These are phyloP conservation scores for Prunella fulvescens DNA, from an alignment of 2,113 vertebrate species.

Conservation along the genomic window DNA sequence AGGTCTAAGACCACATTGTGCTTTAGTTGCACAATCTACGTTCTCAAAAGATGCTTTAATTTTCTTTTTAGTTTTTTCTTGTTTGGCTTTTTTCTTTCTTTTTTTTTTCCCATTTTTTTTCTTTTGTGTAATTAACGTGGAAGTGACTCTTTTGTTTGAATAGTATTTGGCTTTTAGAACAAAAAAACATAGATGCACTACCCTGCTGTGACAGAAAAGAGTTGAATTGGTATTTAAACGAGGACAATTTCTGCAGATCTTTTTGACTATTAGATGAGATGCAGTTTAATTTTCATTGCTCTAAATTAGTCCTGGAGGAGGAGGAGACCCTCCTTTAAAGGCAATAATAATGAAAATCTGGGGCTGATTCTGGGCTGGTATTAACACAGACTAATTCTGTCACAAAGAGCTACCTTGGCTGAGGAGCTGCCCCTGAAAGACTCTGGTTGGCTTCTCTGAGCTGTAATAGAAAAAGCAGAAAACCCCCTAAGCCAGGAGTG, in stretches of 20 bases:
- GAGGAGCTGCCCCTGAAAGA: background rate
- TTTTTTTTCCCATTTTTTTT: background rate
- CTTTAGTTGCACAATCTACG: background rate
- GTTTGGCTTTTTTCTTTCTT: background rate
- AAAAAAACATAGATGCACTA: slow-evolving; percentile 2
- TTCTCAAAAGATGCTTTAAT: slow-evolving; percentile 28
- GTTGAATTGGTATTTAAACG: slow-evolving; percentile 33
- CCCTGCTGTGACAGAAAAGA: slow-evolving; percentile 56
- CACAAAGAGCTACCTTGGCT: background rate
- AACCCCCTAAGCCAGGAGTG: background rate
- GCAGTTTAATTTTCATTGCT: slow-evolving; percentile 56
- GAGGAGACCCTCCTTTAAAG: background rate
- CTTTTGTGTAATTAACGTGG: slow-evolving; percentile 23
- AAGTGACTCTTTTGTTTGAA: slow-evolving; percentile 48
- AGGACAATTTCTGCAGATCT: slow-evolving; percentile 43
- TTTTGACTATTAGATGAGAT: slow-evolving; percentile 46
- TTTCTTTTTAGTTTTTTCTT: background rate
- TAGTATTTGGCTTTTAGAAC: slow-evolving; percentile 54
- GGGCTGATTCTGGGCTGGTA: background rate
- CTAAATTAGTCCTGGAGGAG: slow-evolving; percentile 39
- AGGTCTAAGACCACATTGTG: background rate
- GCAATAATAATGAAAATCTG: background rate
- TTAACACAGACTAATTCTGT: background rate
- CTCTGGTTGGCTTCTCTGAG: background rate
- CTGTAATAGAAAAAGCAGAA: slow-evolving; percentile 7